Conservation (phyloP, 2,888 invertebrate genomes). For the Torymus aiolomorphi region DNA sequence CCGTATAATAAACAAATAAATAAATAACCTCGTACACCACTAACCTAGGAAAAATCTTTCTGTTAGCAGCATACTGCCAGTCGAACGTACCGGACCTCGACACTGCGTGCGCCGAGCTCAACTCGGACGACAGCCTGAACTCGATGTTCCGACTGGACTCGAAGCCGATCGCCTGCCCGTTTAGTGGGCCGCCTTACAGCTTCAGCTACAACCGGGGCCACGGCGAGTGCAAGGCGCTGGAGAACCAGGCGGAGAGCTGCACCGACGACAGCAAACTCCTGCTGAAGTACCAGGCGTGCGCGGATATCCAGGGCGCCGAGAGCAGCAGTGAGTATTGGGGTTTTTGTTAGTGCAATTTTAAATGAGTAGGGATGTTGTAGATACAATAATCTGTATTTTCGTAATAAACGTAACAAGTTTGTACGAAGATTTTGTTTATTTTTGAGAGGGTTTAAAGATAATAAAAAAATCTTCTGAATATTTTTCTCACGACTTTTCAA, state of each 20-base stretch:
- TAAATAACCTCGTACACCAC: too few relatives aligned
- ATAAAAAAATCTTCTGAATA: too few relatives aligned
- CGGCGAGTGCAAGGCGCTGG: constrained; percentile 85
- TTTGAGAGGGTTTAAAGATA: too few relatives aligned
- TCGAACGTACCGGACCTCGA: constrained; percentile 24
- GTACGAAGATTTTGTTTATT: too few relatives aligned
- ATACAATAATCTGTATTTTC: too few relatives aligned
- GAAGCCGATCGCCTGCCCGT: constrained; percentile 86
- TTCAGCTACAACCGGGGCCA: constrained; percentile 87
- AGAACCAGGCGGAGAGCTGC: constrained; percentile 89
- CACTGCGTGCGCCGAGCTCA: constrained; percentile 61
- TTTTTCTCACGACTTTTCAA: too few relatives aligned
- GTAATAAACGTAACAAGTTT: too few relatives aligned
- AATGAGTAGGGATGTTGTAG: too few relatives aligned
- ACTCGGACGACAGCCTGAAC: constrained; percentile 84
- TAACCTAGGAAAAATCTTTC: not conserved
- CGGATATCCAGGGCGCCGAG: constrained; percentile 86
- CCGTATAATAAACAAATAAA: too few relatives aligned
- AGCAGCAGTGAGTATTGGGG: constrained; percentile 81
- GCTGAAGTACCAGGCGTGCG: constrained; percentile 90
- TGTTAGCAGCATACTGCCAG: constrained; percentile 34
- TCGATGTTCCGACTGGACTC: constrained; percentile 85
- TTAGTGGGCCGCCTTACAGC: constrained; percentile 87
- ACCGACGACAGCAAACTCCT: constrained; percentile 89
- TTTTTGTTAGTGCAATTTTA: too few relatives aligned